Evolutionary conservation across 2,888 invertebrate genomes (phyloP), one percentile per base, ranked within the genome.

Genomic region (Brachyptera risi): DNA sequence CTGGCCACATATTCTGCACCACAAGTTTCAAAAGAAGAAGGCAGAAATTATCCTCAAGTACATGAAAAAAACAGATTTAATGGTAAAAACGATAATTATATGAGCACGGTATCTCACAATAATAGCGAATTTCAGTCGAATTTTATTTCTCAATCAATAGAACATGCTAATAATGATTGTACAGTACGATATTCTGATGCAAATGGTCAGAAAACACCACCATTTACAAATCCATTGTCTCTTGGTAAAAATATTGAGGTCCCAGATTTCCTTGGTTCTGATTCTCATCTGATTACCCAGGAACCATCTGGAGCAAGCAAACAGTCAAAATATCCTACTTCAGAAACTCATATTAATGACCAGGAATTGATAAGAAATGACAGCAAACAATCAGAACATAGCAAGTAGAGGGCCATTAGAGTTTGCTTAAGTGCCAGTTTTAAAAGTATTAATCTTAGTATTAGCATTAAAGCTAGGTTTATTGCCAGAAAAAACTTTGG

Each of bases 61-160:
- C 19, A 17, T 21, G 54, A 54, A 17, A 54, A 54, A 24, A 2
- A 35, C 19, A 17, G 54, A 15, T 35, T 54, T 9, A 54, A 54
- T 17, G 19, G 15, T 13, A 23, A 35, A 17, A 13, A 17, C 19
- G 23, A 37, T 35, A 37, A 35, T 3, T 54, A 21, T 35, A 19
- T 35, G 1, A 23, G 21, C 9, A 19, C 35, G 5, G 19, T 35
- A 15, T 9, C 54, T 7, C 54, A 35, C 9, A 38, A 21, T 4
- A 54, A 21, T 21, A 44, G 21, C 19, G 54, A 54, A 13, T 54
- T 54, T 19, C 54, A 35, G 17, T 54, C 54, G 35, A 23, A 9
- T 21, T 54, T 35, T 37, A 23, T 37, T 3, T 23, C 44, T 44
- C 44, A 21, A 11, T 21, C n/a, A 15, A 3, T 44, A 21, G 44